Evolutionary conservation across 1,140 invertebrate species (phyloP), one percentile per base, ranked within the genome.

Genomic region (Sogatella furcifera): DNA sequence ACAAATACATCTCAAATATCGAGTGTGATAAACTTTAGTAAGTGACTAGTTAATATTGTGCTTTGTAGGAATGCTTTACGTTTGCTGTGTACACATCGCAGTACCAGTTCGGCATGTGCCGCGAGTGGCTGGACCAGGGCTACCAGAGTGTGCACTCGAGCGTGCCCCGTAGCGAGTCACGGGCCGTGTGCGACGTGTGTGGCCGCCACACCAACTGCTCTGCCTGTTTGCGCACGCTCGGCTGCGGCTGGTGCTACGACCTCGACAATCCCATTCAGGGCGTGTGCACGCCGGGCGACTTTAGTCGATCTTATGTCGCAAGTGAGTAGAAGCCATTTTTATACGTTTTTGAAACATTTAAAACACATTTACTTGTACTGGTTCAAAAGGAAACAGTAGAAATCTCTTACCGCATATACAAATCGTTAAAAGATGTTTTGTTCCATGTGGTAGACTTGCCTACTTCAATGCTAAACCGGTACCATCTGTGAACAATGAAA

Each of bases 231-330:
- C 78, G 83, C 11, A 84, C 86, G 0, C 78, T 94, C 49, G 87
- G 88, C 55, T 97, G 95, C 74, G 94, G 94, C 8, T 98, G 95
- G 95, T 97, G 93, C 73, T 90, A 92, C 67, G 88, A 89, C 64
- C 72, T 82, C 5, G 83, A 87, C 55, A 94, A 96, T 75, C 92
- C 92, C 2, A 92, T 89, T 49, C 83, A 86, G 62, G 93, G 93
- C 15, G 68, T 79, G 13, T 91, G 88, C 64, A 84, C 88, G 46
- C 81, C 85, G 64, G 88, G 88, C 6, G 88, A 91, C 68, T 91
- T 90, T 60, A 89, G 86, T 70, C 78, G 80, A 24, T 81, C 88
- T 0, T 79, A 83, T 56, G 74, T 80, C 0, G 83, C 68, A 60
- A 11, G 53, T 59, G 5, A 59, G 14, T 43, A 15, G 44, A 42